Percentiles rank a stretch among this genome's conserved stretches.
Evolutionary conservation across 2,888 invertebrate species (phyloP).

Genomic region (Athalia circularis): DNA sequence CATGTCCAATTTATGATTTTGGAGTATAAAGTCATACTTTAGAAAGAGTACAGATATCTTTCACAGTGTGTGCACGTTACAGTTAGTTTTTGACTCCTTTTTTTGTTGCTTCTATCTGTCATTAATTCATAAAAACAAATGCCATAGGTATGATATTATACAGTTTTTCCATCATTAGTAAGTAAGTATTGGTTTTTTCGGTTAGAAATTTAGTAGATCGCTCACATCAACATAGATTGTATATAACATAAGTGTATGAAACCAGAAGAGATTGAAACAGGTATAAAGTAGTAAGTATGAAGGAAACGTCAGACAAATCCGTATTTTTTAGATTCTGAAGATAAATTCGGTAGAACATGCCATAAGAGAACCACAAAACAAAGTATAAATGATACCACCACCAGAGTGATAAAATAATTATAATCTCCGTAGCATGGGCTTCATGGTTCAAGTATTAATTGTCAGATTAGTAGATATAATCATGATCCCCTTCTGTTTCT

Average conservation of each 20-base stretch:
- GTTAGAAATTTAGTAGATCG: slow-evolving; percentile 8
- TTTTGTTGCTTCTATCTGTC: not conserved
- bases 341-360: not conserved
- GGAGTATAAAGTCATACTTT: too few species aligned
- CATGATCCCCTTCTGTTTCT: slow-evolving; percentile 10
- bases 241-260: not conserved
- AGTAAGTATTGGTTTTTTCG: slow-evolving; percentile 4
- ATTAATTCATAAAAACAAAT: slow-evolving; percentile 25
- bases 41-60: slow-evolving; percentile 23
- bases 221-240: not conserved
- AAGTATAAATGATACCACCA: too few species aligned
- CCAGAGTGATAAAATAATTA: too few species aligned
- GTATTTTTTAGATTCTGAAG: not conserved
- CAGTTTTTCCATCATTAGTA: slow-evolving; percentile 10
- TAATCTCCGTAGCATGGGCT: not conserved
- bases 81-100: not conserved
- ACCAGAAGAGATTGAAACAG: slow-evolving; percentile 6
- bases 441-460: not conserved
- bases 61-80: not conserved
- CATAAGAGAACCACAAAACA: too few species aligned
- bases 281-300: not conserved
- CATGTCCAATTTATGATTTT: not conserved
- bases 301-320: not conserved
- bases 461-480: not conserved
- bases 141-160: slow-evolving; percentile 4